Percentiles rank a stretch among this genome's conserved stretches.
Evolutionary conservation across 2,113 vertebrate species (phyloP).

Genomic region (Sialia sialis): DNA sequence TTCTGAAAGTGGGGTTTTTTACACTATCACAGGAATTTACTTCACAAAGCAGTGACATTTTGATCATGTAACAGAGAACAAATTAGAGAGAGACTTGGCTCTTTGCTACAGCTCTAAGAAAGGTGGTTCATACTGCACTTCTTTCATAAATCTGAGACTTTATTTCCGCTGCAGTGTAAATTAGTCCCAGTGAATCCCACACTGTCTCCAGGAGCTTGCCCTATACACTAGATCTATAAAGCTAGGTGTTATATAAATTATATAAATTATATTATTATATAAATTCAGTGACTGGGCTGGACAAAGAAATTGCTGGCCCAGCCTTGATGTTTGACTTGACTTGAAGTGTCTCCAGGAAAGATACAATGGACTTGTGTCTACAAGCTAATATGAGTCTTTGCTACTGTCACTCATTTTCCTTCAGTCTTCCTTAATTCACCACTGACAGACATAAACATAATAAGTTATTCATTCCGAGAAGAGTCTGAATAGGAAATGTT

Average conservation of each 20-base stretch:
- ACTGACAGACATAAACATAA: neutral
- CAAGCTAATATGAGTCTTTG: neutral
- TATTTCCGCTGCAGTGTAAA: neutral
- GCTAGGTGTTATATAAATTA: neutral
- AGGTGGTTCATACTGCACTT: neutral
- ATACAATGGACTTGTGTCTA: neutral
- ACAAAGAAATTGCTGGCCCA: neutral
- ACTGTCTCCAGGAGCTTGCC: neutral
- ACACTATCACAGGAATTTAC: slow-evolving; percentile 42
- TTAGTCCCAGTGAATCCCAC: neutral
- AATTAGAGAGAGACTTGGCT: neutral
- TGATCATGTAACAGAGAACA: slow-evolving; percentile 51
- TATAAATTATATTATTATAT: neutral
- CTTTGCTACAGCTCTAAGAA: neutral
- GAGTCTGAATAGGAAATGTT: neutral
- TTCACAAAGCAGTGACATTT: slow-evolving; percentile 71
- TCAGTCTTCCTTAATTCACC: neutral
- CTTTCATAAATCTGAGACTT: neutral
- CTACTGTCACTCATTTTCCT: neutral
- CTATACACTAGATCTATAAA: neutral
- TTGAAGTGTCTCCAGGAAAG: slow-evolving; percentile 13
- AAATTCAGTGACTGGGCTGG: neutral
- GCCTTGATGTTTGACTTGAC: neutral
- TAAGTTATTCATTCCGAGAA: neutral
- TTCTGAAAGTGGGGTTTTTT: neutral